phyloP scores from a whole-genome alignment of 37 sponge, comb jelly and placozoan genomes.

The Cladorhizidae sp. region DNA sequence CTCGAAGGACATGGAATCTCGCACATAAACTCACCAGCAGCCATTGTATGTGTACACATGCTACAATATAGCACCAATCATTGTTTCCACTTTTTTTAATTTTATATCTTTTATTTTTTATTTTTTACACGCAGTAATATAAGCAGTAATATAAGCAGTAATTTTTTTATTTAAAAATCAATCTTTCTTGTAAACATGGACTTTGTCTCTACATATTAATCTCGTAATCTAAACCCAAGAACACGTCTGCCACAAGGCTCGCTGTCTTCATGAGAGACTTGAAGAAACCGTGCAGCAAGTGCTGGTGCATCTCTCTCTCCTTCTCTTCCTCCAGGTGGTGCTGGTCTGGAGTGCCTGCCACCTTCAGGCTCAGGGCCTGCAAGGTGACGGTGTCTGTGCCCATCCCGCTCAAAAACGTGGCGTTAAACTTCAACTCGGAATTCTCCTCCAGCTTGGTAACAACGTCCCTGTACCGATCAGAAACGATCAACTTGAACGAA shows the following conservation, averaged over 20 bases:
- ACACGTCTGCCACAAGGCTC: background rate
- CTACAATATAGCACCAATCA: too few relatives aligned
- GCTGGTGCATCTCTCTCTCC: background rate
- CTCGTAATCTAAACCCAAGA: background rate
- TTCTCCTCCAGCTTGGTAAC: slow-evolving; percentile 8
- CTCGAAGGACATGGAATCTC: slow-evolving; percentile 19
- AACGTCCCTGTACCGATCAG: slow-evolving; percentile 1
- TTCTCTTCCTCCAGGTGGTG: slow-evolving; percentile 1
- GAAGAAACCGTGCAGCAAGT: background rate
- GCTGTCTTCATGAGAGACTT: slow-evolving; percentile 7
- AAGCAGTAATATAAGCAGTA: background rate
- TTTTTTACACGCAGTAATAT: background rate
- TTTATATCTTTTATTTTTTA: background rate
- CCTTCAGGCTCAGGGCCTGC: background rate
- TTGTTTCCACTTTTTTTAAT: too few relatives aligned
- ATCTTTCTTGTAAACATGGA: too few relatives aligned
- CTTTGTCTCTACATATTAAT: too few relatives aligned
- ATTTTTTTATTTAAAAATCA: background rate
- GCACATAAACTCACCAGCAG: background rate
- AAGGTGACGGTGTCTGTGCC: slow-evolving; percentile 26
- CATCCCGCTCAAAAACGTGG: slow-evolving; percentile 56
- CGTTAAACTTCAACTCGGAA: slow-evolving; percentile 28
- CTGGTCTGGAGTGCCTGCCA: background rate
- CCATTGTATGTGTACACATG: background rate
- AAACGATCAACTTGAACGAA: slow-evolving; percentile 2